A percentile compares a stretch with the other conserved stretches of the same genome.
phyloP scores from a whole-genome alignment of 2,888 invertebrate genomes.

The Monopis laevigella region DNA sequence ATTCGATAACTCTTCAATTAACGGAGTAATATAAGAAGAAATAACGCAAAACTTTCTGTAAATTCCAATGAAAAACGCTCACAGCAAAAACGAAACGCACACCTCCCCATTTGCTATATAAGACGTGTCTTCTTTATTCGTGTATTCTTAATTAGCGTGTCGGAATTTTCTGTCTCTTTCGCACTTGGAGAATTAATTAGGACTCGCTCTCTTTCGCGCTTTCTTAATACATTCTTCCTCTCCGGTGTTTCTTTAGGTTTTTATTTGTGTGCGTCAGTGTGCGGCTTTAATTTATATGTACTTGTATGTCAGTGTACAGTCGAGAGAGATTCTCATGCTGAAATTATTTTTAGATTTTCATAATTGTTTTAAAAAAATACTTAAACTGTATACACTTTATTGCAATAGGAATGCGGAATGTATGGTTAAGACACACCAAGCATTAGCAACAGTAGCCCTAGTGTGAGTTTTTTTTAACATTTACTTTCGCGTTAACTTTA shows the following conservation, averaged over 20 bases:
- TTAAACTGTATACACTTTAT: too few species aligned
- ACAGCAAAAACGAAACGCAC: conserved; percentile 28
- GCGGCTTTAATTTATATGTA: conserved; percentile 67
- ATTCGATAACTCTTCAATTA: too few species aligned
- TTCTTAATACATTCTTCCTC: conserved; percentile 69
- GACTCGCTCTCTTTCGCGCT: conserved; percentile 61
- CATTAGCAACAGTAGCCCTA: too few species aligned
- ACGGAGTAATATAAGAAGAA: too few species aligned
- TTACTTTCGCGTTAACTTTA: too few species aligned
- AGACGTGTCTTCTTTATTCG: conserved; percentile 70
- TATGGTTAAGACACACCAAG: too few species aligned
- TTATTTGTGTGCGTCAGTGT: conserved; percentile 68
- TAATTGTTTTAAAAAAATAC: conserved; percentile 10
- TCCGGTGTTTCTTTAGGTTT: conserved; percentile 65
- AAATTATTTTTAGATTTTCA: conserved; percentile 11
- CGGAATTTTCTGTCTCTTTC: conserved; percentile 49
- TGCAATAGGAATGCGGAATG: too few species aligned
- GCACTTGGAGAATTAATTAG: conserved; percentile 53
- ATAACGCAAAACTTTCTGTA: too few species aligned
- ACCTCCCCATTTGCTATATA: conserved; percentile 56
- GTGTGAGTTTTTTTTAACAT: too few species aligned
- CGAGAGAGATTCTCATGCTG: conserved; percentile 26
- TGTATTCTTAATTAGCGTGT: conserved; percentile 77
- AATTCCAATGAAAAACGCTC: too few species aligned
- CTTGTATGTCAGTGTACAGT: conserved; percentile 61